These are phyloP conservation scores for Spheniscus mendiculus DNA, from an alignment of 2,113 vertebrate species.

Conservation along the genomic window DNA sequence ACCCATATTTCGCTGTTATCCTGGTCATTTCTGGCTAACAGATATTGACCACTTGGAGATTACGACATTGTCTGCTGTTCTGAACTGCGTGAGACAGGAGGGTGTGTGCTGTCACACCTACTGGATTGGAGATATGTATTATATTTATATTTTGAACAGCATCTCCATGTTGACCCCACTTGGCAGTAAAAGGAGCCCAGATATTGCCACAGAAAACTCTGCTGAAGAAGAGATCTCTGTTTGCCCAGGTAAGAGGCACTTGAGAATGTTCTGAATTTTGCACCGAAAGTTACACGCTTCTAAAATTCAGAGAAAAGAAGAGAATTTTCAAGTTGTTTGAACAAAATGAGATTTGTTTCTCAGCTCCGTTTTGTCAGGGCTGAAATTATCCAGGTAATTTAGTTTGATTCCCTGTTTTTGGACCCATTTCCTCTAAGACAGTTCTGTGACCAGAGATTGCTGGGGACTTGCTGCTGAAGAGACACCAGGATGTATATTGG, in stretches of 20 bases:
- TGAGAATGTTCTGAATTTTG: neutral
- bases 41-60: constrained; percentile 23
- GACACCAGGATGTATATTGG: neutral
- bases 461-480: neutral
- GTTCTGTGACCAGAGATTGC: neutral
- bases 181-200: constrained; percentile 61
- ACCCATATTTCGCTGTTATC: neutral
- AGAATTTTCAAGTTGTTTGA: neutral
- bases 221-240: constrained; percentile 74
- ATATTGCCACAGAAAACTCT: constrained; percentile 46
- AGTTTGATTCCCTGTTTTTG: neutral
- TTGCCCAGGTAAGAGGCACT: constrained; percentile 84
- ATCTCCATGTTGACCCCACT: constrained; percentile 54
- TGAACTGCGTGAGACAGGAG: neutral
- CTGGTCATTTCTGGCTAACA: constrained; percentile 32
- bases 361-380: neutral
- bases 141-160: constrained; percentile 65
- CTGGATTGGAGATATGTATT: neutral
- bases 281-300: accelerated
- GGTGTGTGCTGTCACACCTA: neutral
- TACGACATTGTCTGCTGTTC: neutral
- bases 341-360: neutral
- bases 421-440: neutral
- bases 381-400: constrained; percentile 36
- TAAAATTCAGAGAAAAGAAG: neutral